Evolutionary conservation across 2,113 vertebrate genomes (phyloP).

Genomic region (Falcunculus frontatus): DNA sequence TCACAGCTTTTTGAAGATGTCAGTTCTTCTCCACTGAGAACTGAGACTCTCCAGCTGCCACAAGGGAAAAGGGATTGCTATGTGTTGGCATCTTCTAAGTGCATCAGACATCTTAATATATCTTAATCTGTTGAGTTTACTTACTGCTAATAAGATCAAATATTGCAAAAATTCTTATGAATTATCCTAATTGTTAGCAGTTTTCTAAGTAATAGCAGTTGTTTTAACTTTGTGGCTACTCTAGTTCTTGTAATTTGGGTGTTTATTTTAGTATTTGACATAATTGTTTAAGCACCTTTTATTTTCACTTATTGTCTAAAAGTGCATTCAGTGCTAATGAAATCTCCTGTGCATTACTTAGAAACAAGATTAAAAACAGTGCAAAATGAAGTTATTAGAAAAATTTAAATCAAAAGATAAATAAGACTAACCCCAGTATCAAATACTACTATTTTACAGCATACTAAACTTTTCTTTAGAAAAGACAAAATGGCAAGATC

Average conservation of each 20-base stretch:
- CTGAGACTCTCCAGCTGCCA: background rate
- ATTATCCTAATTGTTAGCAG: background rate
- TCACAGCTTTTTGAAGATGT: background rate
- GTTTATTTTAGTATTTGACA: background rate
- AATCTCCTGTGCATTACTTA: background rate
- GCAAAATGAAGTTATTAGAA: background rate
- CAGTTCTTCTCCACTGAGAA: background rate
- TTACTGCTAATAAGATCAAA: background rate
- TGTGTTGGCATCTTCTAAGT: background rate
- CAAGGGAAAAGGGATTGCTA: background rate
- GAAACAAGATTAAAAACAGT: background rate
- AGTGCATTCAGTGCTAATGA: background rate
- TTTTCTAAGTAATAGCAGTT: background rate
- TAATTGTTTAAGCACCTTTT: background rate
- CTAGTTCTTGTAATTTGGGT: background rate
- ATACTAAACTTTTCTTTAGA: background rate
- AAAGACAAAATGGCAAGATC: background rate
- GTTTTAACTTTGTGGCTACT: background rate
- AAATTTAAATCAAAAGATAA: background rate
- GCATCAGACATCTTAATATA: background rate
- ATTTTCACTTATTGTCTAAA: background rate
- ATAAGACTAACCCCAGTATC: background rate
- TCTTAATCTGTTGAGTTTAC: background rate
- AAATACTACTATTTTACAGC: background rate
- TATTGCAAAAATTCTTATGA: background rate